Base-by-base conservation (phyloP, 2,797 vertebrate genomes). In the Anas flavirostris region DNA sequence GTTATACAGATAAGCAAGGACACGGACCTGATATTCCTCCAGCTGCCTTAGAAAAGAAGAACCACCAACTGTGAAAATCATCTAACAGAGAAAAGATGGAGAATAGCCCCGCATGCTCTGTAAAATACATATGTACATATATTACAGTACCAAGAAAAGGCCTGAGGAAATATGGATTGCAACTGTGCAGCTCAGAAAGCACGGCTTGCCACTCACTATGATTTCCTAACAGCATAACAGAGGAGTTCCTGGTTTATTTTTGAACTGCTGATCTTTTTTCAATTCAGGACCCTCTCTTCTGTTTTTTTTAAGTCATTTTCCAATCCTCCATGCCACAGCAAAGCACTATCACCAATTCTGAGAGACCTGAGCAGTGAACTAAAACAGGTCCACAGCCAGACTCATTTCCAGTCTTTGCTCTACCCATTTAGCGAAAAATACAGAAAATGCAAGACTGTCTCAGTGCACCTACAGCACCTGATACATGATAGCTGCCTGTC, bases 311-410 rank as follows among this genome's bases (percentile, higher is more conserved):
- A 74, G 23, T 8, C 19, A 10, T 60, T 69, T 69, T 74, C 53
- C 44, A 33, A 64, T 7, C 23, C 37, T 55, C 31, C 16, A 29
- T 2, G 10, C 26, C 87, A 31, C 56, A 77, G 55, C 0, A 0
- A 82, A 31, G 59, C 41, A 58, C 41, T 18, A 41, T 7, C 50
- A 66, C 23, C 29, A 48, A 48, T 22, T 43, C 16, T 1, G 3
- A 68, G 41, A 0, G 0, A 16, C 10, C 46, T 12, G 37, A 50
- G 25, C 41, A 76, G 19, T 37, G 52, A 62, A 56, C 18, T 5
- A 10, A 33, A 33, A 52, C 56, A 46, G 46, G 25, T 12, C 60
- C 62, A 23, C 1, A 22, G 16, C 58, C 70, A 88, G 46, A 28
- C 37, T 44, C 13, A 4, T 16, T 64, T 37, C 72, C 33, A 68